Evolutionary conservation across 2,113 vertebrate species (phyloP), one percentile per base, ranked within the genome.

Genomic region (Zingel zingel): DNA sequence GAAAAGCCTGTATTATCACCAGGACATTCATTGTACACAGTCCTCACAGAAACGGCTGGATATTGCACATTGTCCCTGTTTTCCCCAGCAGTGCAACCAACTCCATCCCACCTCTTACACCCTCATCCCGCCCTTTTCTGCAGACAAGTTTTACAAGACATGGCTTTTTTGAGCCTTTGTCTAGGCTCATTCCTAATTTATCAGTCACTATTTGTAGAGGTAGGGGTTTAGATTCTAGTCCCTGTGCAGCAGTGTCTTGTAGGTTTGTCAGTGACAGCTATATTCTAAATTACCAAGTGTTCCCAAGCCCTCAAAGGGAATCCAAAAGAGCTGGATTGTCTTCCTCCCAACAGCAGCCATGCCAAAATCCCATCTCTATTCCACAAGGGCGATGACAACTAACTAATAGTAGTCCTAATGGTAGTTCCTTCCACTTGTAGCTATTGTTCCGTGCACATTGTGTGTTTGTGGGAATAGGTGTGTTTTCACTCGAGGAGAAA

Each of bases 111-210:
- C 39, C 50, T 39, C 39, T 18, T 15, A 27, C 61, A 36, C 54
- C 39, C 11, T 64, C 18, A 19, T 57, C 2, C 27, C 27, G 0
- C 15, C 45, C 62, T 51, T 27, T 74, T 53, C 30, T 69, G 68
- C 61, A 43, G 79, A 65, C 43, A 12, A 57, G 47, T 50, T 75
- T 81, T 77, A 82, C 86, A 86, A 84, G 72, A 72, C 23, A 51
- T 47, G 48, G 45, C 63, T 77, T 65, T 79, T 85, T 83, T 57
- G 23, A 70, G 50, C 53, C 56, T 81, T 86, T 74, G 61, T 72
- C 79, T 82, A n/a, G 10, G 1, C 69, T 91, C 73, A 88, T 88
- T 85, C 45, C 67, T 87, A 84, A 89, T 91, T 91, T 67, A 92
- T 86, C 50, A 45, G 45, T 62, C 39, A 21, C 77, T 83, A 59